Conservation (phyloP, 2,797 vertebrate genomes). For the Melopsittacus undulatus region DNA sequence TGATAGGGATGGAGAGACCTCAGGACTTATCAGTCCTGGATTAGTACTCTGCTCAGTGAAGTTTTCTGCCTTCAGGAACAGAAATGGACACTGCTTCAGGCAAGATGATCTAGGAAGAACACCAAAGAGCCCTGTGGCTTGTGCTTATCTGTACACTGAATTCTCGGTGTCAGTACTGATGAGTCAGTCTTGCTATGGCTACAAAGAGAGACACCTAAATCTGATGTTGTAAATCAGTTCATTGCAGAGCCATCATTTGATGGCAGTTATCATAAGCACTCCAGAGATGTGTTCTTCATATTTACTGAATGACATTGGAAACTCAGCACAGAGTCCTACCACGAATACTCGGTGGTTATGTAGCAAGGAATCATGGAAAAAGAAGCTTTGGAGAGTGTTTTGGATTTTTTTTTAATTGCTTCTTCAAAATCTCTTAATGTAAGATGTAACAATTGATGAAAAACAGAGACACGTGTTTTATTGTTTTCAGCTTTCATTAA, state of each 20-base stretch:
- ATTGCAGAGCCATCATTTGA: not conserved
- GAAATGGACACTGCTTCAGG: not conserved
- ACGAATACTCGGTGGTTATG: not conserved
- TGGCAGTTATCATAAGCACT: not conserved
- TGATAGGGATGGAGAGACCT: not conserved
- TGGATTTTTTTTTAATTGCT: not conserved
- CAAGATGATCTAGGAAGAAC: not conserved
- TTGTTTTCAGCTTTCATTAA: conserved; percentile 61
- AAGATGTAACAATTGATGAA: conserved; percentile 2
- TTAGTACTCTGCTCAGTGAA: not conserved
- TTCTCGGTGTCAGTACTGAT: not conserved
- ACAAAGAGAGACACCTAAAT: not conserved
- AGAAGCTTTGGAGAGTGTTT: not conserved
- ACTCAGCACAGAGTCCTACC: not conserved
- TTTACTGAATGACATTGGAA: not conserved
- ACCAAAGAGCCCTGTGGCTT: not conserved
- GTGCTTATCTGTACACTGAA: not conserved
- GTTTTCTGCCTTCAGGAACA: not conserved
- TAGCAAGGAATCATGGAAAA: not conserved
- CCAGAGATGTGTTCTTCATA: not conserved
- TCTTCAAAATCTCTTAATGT: conserved; percentile 19
- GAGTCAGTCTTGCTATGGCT: not conserved
- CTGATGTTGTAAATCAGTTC: not conserved
- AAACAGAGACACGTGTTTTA: conserved; percentile 37
- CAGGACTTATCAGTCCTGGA: not conserved